A percentile compares a stretch with the other conserved stretches of the same genome.
Evolutionary conservation across 2,888 invertebrate genomes (phyloP).

Genomic region (Nudaria mundana): DNA sequence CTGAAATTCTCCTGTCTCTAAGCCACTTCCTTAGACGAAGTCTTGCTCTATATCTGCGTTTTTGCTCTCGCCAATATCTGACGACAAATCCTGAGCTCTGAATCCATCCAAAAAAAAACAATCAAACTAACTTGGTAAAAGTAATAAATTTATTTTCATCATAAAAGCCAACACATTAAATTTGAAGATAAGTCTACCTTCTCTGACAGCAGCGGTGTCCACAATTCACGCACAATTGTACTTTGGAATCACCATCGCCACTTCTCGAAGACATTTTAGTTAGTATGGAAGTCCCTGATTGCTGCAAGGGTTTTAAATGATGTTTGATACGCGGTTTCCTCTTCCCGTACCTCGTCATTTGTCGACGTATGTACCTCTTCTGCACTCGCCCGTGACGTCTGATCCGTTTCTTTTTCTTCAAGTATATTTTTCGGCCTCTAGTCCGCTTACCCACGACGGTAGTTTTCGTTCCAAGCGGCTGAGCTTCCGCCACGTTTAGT

Average conservation of each 20-base stretch:
- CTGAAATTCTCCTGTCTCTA: slow-evolving; percentile 2
- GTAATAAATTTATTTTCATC: slow-evolving; percentile 20
- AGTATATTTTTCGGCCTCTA: slow-evolving; percentile 9
- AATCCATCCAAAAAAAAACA: slow-evolving; percentile 27
- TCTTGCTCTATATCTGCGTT: slow-evolving; percentile 4
- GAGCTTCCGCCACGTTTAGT: slow-evolving; percentile 29
- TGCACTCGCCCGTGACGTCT: slow-evolving; percentile 33
- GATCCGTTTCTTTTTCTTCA: neutral
- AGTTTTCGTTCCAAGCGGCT: slow-evolving; percentile 15
- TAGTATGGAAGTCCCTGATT: slow-evolving; percentile 44
- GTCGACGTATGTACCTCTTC: slow-evolving; percentile 23
- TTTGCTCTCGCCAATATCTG: slow-evolving; percentile 25
- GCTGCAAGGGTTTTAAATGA: slow-evolving; percentile 24
- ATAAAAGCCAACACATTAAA: slow-evolving; percentile 21
- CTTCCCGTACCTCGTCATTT: slow-evolving; percentile 25
- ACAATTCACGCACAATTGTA: slow-evolving; percentile 27
- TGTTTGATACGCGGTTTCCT: slow-evolving; percentile 26
- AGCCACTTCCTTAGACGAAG: slow-evolving; percentile 8
- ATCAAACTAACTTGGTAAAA: slow-evolving; percentile 13
- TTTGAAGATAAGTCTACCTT: slow-evolving; percentile 51
- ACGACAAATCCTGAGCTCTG: slow-evolving; percentile 24
- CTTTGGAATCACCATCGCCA: neutral
- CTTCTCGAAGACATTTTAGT: slow-evolving; percentile 36
- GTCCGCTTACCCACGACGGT: slow-evolving; percentile 9
- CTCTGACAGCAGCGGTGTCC: slow-evolving; percentile 54